These are phyloP conservation scores for Capreolus pygargus DNA, from an alignment of 2,113 vertebrate genomes.

Conservation along the genomic window DNA sequence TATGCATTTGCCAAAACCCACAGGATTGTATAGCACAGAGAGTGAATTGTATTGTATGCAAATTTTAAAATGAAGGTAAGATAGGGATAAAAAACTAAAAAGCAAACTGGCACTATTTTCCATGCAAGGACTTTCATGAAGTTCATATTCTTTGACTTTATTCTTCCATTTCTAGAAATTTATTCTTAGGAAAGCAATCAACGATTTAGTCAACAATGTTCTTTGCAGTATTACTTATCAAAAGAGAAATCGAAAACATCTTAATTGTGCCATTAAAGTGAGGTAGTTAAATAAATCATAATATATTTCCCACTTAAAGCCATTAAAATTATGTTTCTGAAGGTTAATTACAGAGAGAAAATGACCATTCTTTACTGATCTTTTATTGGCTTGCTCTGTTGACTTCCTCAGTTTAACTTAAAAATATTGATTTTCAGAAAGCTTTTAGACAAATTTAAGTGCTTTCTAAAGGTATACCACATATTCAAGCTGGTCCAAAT, in stretches of 20 bases:
- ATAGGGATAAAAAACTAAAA: background rate
- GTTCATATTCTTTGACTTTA: background rate
- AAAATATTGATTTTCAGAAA: slow-evolving; percentile 35
- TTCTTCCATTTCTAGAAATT: slow-evolving; percentile 17
- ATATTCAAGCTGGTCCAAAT: background rate
- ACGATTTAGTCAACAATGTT: background rate
- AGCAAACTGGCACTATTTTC: background rate
- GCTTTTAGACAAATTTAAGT: background rate
- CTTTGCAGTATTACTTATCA: background rate
- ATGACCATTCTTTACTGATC: background rate
- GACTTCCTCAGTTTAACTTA: background rate
- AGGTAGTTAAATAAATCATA: slow-evolving; percentile 17
- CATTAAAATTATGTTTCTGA: slow-evolving; percentile 15
- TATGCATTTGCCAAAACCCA: background rate
- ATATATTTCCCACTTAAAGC: background rate
- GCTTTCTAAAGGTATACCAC: background rate
- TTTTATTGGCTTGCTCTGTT: slow-evolving; percentile 25
- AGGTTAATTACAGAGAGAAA: slow-evolving; percentile 27
- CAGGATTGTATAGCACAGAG: background rate
- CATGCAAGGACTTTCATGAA: background rate
- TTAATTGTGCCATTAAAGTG: background rate
- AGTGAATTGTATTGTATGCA: background rate
- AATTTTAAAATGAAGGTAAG: background rate
- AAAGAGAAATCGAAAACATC: slow-evolving; percentile 21
- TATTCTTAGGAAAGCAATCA: background rate